Evolutionary conservation across 1,140 invertebrate genomes (phyloP), one percentile per base, ranked within the genome.

Genomic region (Cotesia chilonis): DNA sequence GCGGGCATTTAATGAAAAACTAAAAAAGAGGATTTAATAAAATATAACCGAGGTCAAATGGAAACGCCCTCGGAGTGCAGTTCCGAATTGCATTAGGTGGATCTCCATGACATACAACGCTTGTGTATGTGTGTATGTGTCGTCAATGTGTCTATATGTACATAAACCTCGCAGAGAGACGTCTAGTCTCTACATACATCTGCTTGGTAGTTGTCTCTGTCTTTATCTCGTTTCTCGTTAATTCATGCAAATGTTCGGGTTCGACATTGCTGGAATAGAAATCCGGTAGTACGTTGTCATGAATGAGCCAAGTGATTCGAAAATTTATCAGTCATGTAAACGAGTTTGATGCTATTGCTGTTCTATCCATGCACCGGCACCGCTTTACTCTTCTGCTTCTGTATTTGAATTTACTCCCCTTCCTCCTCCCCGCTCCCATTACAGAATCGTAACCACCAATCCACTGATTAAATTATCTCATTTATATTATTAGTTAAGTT

Each of bases 231-330:
- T 54, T 17, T 66, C 47, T 55, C 66, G 51, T 36, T 68, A 68
- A 68, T 68, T 68, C 47, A 68, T 68, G 66, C 66, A 68, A 68
- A 68, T 68, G 66, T 68, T 68, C 66, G 66, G 66, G 47, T 68
- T 68, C 51, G 66, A 55, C 66, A 68, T 54, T 55, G 66, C 35
- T 54, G 66, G 51, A 68, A 68, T 68, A 68, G 66, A 36, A 68
- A 68, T 68, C 51, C 38, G 51, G 20, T 20, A 17, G 66, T 55
- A 51, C 66, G 51, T 68, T 68, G 66, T 68, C 66, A 68, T 68
- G 66, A 68, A 41, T 54, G 66, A 68, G 35, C 17, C 66, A 41
- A 68, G 66, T 68, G 66, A 68, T 68, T 68, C 41, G 66, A 68
- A 68, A 68, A 68, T 68, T 54, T 52, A 55, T 41, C 66, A 68